Conservation (phyloP, 2,888 invertebrate species). For the Pachliopta kotzebuea region DNA sequence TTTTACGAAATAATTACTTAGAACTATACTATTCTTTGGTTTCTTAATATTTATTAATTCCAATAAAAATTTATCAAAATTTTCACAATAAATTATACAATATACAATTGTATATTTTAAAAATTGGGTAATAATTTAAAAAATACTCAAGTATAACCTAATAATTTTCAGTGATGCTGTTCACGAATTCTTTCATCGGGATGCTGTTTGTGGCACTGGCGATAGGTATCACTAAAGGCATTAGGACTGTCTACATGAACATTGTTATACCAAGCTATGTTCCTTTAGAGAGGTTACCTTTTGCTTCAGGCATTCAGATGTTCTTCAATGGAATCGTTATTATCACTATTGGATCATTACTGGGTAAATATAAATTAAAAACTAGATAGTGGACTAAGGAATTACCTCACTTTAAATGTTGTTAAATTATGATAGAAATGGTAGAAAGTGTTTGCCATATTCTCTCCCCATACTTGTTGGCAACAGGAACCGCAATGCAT, state of each 20-base stretch:
- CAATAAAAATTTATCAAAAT: too few relatives aligned
- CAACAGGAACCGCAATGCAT: too few relatives aligned
- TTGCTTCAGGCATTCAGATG: slow-evolving; percentile 86
- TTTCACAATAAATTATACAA: too few relatives aligned
- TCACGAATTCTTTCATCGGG: slow-evolving; percentile 61
- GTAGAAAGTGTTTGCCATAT: too few relatives aligned
- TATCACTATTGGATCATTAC: slow-evolving; percentile 80
- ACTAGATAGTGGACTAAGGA: too few relatives aligned
- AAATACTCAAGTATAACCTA: background rate
- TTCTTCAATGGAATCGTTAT: slow-evolving; percentile 83
- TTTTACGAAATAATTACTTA: too few relatives aligned
- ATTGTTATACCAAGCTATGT: slow-evolving; percentile 85
- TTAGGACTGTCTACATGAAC: slow-evolving; percentile 85
- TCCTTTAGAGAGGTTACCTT: slow-evolving; percentile 83
- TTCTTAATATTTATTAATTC: too few relatives aligned
- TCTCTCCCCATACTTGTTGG: too few relatives aligned
- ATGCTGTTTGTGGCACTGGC: slow-evolving; percentile 77
- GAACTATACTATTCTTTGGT: too few relatives aligned
- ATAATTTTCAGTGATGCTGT: slow-evolving; percentile 67
- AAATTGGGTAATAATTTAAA: background rate
- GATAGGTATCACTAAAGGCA: slow-evolving; percentile 84
- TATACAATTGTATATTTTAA: too few relatives aligned
- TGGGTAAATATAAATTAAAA: slow-evolving; percentile 68
- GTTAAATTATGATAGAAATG: too few relatives aligned
- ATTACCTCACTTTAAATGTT: too few relatives aligned